phyloP scores from a whole-genome alignment of 1,140 invertebrate genomes.

The Fopius arisanus region DNA sequence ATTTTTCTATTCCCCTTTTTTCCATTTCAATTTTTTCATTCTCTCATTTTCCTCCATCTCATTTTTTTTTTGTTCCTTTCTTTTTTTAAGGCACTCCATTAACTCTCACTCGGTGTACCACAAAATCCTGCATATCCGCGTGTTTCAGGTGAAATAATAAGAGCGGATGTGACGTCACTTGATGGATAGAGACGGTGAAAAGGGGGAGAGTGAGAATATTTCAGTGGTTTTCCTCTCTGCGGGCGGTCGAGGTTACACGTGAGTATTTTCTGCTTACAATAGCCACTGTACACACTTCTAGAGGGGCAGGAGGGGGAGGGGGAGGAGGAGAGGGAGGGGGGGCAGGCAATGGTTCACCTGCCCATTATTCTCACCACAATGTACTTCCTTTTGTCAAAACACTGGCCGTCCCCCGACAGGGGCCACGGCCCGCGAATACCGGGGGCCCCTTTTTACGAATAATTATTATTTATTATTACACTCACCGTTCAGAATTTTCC shows the following conservation, averaged over 20 bases:
- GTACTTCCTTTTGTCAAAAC: slow-evolving; percentile 53
- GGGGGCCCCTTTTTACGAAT: slow-evolving; percentile 1
- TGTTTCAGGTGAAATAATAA: slow-evolving; percentile 50
- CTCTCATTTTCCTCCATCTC: slow-evolving; percentile 18
- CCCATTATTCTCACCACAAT: slow-evolving; percentile 54
- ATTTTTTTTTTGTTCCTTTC: slow-evolving; percentile 17
- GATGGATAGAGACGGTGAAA: slow-evolving; percentile 6
- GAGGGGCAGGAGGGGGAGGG: neutral
- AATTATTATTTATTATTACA: slow-evolving; percentile 32
- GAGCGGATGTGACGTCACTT: slow-evolving; percentile 53
- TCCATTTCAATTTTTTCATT: neutral
- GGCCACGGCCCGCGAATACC: too few species aligned
- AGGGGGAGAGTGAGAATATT: neutral
- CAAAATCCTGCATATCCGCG: slow-evolving; percentile 11
- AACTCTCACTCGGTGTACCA: slow-evolving; percentile 28
- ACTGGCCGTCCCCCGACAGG: neutral
- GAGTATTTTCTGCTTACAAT: neutral
- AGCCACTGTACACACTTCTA: neutral
- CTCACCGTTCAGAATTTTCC: too few species aligned
- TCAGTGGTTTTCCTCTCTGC: neutral
- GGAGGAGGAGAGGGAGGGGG: neutral
- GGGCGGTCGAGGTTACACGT: slow-evolving; percentile 6
- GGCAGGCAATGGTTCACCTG: slow-evolving; percentile 38
- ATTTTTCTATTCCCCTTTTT: neutral
- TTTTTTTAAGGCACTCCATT: slow-evolving; percentile 43